Conservation (phyloP, 2,113 vertebrate genomes). For the Elanoides forficatus region DNA sequence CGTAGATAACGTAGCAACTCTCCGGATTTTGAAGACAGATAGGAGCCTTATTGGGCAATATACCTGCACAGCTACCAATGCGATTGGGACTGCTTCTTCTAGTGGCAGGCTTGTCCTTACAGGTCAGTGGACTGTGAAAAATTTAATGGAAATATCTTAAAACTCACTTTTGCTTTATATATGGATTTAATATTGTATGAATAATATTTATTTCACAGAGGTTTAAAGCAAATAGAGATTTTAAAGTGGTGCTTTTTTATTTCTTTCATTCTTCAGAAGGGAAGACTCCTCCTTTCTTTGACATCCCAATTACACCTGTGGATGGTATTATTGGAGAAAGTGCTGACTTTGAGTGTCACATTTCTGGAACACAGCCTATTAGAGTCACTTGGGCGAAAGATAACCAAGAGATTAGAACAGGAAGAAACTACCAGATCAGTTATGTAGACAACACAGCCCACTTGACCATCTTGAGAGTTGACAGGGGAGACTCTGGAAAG, state of each 20-base stretch:
- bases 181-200: background rate
- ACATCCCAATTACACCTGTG: conserved; percentile 80
- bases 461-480: conserved; percentile 85
- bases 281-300: conserved; percentile 89
- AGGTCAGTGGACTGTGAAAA: conserved; percentile 77
- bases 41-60: conserved; percentile 90
- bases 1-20: conserved; percentile 86
- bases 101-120: conserved; percentile 91
- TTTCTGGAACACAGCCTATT: conserved; percentile 90
- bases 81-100: conserved; percentile 90
- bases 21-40: conserved; percentile 83
- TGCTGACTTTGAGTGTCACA: conserved; percentile 89
- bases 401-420: conserved; percentile 89
- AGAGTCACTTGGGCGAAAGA: conserved; percentile 94
- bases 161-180: background rate
- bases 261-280: conserved; percentile 80
- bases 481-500: conserved; percentile 84
- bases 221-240: background rate
- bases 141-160: background rate
- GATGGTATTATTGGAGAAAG: conserved; percentile 86
- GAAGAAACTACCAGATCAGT: conserved; percentile 90
- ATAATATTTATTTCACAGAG: background rate
- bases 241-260: conserved; percentile 1
- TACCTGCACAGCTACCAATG: conserved; percentile 90
- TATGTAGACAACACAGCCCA: conserved; percentile 83